Percentiles rank a stretch among this genome's conserved stretches.
phyloP scores from a whole-genome alignment of 30 jellyfish, hydroid and myxozoan species.

The Cassiopea xamachana region DNA sequence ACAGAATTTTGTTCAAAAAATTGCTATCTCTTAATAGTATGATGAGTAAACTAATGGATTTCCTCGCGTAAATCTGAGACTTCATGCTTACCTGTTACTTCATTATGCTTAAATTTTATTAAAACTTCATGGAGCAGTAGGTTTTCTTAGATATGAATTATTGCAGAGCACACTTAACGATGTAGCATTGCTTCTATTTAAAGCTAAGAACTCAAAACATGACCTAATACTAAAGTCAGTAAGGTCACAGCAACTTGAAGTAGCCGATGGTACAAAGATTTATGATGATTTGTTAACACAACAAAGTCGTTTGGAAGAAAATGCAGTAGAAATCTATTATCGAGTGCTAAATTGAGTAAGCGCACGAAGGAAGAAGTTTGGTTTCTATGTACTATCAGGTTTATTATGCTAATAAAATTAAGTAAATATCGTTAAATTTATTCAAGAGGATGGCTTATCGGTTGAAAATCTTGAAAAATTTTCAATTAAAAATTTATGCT shows the following conservation, averaged over 20 bases:
- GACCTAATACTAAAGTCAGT: too few species aligned
- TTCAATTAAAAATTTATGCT: conserved; percentile 5
- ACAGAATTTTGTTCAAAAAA: not conserved
- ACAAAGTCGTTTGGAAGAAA: too few species aligned
- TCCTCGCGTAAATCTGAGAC: not conserved
- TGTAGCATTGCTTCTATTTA: too few species aligned
- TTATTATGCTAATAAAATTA: not conserved
- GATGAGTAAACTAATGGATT: not conserved
- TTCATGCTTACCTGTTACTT: not conserved
- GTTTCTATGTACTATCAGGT: not conserved
- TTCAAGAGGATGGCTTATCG: not conserved
- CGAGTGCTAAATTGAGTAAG: too few species aligned
- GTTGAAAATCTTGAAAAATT: not conserved
- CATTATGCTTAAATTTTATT: not conserved
- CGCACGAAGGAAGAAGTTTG: not conserved
- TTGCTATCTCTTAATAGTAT: not conserved
- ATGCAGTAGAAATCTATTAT: too few species aligned
- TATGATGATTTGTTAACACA: too few species aligned
- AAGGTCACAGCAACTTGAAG: too few species aligned
- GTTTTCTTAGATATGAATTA: too few species aligned
- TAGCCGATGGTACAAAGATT: too few species aligned
- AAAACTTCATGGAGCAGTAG: too few species aligned
- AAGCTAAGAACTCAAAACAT: too few species aligned
- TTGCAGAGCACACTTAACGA: too few species aligned
- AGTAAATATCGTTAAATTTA: not conserved